A percentile compares a stretch with the other conserved stretches of the same genome.
phyloP scores from a whole-genome alignment of 2,888 invertebrate genomes.

The Andrena minutula region DNA sequence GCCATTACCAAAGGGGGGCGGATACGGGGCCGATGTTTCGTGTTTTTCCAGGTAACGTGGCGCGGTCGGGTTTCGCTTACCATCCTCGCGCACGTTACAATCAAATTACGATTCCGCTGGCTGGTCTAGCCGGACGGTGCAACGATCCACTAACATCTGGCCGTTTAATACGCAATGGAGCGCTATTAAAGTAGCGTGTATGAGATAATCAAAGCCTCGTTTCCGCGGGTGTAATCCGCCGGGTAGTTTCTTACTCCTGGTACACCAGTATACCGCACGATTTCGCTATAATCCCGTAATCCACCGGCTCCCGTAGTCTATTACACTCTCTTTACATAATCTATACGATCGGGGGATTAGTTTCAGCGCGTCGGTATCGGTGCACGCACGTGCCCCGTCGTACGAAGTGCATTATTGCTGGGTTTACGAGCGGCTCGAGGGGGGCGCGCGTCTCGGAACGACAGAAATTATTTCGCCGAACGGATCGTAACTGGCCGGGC shows the following conservation, averaged over 20 bases:
- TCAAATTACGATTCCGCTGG: conserved; percentile 30
- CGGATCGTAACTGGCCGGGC: conserved; percentile 39
- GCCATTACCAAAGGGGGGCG: neutral
- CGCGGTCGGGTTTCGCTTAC: neutral
- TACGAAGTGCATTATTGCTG: conserved; percentile 15
- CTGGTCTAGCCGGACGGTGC: neutral
- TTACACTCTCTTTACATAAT: conserved; percentile 60
- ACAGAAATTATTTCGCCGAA: conserved; percentile 54
- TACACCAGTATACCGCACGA: conserved; percentile 29
- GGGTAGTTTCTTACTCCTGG: conserved; percentile 47
- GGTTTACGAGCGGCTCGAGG: conserved; percentile 35
- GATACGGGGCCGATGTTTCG: neutral
- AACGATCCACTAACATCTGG: neutral
- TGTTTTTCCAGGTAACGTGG: neutral
- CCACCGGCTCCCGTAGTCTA: conserved; percentile 38
- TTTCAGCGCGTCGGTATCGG: conserved; percentile 9
- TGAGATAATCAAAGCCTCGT: conserved; percentile 62
- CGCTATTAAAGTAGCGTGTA: conserved; percentile 39
- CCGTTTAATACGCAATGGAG: conserved; percentile 35
- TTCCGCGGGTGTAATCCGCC: conserved; percentile 50
- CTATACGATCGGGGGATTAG: conserved; percentile 47
- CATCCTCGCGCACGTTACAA: conserved; percentile 1
- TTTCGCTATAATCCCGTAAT: conserved; percentile 58
- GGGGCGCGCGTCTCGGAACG: conserved; percentile 8
- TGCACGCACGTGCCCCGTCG: neutral